phyloP scores from a whole-genome alignment of 2,113 vertebrate genomes.

The Ochotona princeps region DNA sequence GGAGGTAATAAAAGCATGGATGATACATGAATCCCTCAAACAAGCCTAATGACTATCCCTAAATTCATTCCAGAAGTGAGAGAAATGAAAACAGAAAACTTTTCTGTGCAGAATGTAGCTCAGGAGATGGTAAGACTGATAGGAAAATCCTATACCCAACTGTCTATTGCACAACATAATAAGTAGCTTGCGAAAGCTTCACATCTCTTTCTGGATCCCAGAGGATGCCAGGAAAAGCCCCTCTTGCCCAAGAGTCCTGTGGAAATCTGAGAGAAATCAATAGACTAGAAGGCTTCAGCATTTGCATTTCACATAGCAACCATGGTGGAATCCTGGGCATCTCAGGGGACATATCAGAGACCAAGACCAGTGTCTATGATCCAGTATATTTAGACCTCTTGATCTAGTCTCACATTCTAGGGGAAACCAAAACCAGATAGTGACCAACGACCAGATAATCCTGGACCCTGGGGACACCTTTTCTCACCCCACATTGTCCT shows the following conservation, averaged over 20 bases:
- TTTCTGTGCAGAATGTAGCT: not conserved
- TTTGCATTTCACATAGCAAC: not conserved
- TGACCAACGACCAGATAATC: not conserved
- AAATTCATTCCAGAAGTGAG: not conserved
- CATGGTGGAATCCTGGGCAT: not conserved
- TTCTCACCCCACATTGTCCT: not conserved
- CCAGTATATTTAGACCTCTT: not conserved
- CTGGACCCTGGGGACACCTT: not conserved
- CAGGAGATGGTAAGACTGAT: not conserved
- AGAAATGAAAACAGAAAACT: not conserved
- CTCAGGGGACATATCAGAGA: not conserved
- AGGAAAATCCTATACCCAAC: not conserved
- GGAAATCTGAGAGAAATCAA: not conserved
- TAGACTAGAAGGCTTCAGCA: not conserved
- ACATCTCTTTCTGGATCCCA: not conserved
- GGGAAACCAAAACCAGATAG: not conserved
- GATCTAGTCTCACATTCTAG: not conserved
- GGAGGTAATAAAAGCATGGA: not conserved
- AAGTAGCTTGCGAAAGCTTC: not conserved
- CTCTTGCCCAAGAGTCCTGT: not conserved
- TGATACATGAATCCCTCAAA: not conserved
- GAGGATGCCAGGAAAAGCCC: not conserved
- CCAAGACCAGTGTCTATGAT: not conserved
- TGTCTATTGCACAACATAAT: not conserved
- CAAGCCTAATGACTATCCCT: not conserved